Percentiles rank a stretch among this genome's conserved stretches.
Conservation (phyloP, 2,888 invertebrate species). For the Pomacea canaliculata region DNA sequence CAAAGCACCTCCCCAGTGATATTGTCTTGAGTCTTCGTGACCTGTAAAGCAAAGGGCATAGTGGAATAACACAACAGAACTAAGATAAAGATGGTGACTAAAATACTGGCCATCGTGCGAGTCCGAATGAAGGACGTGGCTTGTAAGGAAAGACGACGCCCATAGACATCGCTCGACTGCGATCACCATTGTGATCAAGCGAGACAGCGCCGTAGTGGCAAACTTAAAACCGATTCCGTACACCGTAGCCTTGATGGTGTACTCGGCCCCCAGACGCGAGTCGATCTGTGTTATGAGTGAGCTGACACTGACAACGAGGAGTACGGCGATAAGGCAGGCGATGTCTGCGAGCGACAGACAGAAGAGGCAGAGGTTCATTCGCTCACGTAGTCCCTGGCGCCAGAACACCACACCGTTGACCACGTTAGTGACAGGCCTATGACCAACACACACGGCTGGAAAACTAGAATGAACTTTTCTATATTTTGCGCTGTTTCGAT, state of each 20-base stretch:
- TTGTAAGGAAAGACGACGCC: constrained; percentile 10
- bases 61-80: neutral
- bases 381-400: neutral
- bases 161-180: constrained; percentile 16
- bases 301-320: constrained; percentile 1
- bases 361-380: no score
- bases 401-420: constrained; percentile 11
- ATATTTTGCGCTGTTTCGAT: neutral
- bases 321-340: neutral
- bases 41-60: neutral
- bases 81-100: neutral
- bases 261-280: neutral
- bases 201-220: constrained; percentile 10
- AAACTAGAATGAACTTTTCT: neutral
- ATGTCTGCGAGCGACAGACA: no score
- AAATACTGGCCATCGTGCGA: neutral
- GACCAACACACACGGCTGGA: constrained; percentile 4
- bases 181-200: constrained; percentile 15
- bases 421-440: constrained; percentile 2
- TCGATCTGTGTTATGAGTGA: neutral
- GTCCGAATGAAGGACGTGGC: constrained; percentile 1
- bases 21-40: neutral
- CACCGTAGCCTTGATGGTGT: neutral
- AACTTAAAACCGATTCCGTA: constrained; percentile 7
- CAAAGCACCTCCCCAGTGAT: neutral